phyloP scores from a whole-genome alignment of 2,113 vertebrate species.

The Mugil cephalus region DNA sequence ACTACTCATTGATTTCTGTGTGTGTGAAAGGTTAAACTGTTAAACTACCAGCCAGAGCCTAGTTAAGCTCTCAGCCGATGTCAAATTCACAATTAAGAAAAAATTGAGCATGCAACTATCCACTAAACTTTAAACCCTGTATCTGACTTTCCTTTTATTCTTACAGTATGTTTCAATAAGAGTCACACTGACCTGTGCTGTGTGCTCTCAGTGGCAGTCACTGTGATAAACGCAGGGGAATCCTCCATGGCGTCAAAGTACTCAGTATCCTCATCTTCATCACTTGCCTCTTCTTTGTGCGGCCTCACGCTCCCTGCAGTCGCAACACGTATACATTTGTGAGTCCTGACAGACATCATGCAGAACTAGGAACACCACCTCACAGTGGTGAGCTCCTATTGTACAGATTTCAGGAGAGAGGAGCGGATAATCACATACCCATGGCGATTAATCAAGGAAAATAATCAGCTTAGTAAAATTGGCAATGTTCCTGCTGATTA shows the following conservation, averaged over 20 bases:
- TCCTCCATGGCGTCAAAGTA: slow-evolving; percentile 99
- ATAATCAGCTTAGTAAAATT: slow-evolving; percentile 70
- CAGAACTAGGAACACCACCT: slow-evolving; percentile 9
- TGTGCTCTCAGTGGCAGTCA: slow-evolving; percentile 89
- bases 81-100: slow-evolving; percentile 20
- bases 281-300: slow-evolving; percentile 93
- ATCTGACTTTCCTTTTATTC: background rate
- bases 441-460: slow-evolving; percentile 63
- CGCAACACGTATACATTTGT: slow-evolving; percentile 30
- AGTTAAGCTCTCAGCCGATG: slow-evolving; percentile 1
- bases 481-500: slow-evolving; percentile 58
- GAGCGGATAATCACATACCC: slow-evolving; percentile 58
- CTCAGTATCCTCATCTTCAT: slow-evolving; percentile 99
- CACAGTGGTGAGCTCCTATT: slow-evolving; percentile 11
- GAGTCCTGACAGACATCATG: slow-evolving; percentile 16
- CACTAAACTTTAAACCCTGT: too few species aligned
- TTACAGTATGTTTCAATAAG: too few species aligned
- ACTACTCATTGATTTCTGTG: background rate
- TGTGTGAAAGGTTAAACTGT: slow-evolving; percentile 3
- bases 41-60: background rate
- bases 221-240: slow-evolving; percentile 95
- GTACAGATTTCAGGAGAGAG: slow-evolving; percentile 27
- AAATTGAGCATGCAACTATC: background rate
- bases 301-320: slow-evolving; percentile 84
- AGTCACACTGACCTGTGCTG: slow-evolving; percentile 91